phyloP scores from a whole-genome alignment of 2,888 invertebrate genomes.

The Arrhopalites spinosus region DNA sequence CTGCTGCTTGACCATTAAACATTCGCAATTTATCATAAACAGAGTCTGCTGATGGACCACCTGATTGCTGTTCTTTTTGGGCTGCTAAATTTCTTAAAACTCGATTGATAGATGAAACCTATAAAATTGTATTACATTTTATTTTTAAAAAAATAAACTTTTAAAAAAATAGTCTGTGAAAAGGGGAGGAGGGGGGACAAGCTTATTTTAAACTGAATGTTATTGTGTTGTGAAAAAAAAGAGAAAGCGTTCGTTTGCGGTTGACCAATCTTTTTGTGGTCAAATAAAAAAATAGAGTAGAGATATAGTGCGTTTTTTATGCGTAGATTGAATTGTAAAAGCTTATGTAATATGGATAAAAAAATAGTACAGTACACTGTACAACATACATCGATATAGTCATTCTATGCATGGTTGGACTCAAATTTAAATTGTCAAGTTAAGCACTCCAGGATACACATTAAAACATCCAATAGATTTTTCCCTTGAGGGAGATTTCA shows the following conservation, averaged over 20 bases:
- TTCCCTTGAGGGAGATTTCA: slow-evolving; percentile 46
- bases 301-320: neutral
- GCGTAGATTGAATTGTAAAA: too few species aligned
- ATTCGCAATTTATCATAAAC: slow-evolving; percentile 93
- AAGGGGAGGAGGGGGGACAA: too few species aligned
- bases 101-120: slow-evolving; percentile 98
- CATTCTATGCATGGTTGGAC: neutral
- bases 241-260: neutral
- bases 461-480: slow-evolving; percentile 30
- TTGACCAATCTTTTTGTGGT: too few species aligned
- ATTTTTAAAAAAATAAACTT: too few species aligned
- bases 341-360: too few species aligned
- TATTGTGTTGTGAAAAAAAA: neutral
- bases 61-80: slow-evolving; percentile 91
- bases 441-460: slow-evolving; percentile 23
- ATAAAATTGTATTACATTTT: too few species aligned
- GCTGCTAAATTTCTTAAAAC: slow-evolving; percentile 94
- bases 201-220: neutral
- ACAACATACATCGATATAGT: too few species aligned
- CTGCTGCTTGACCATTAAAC: slow-evolving; percentile 84
- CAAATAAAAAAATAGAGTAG: neutral
- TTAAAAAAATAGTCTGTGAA: too few species aligned
- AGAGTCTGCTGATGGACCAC: slow-evolving; percentile 75
- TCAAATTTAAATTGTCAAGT: slow-evolving; percentile 19
- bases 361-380: too few species aligned